Evolutionary conservation across 1,140 invertebrate species (phyloP).

Genomic region (Calephelis virginiensis): DNA sequence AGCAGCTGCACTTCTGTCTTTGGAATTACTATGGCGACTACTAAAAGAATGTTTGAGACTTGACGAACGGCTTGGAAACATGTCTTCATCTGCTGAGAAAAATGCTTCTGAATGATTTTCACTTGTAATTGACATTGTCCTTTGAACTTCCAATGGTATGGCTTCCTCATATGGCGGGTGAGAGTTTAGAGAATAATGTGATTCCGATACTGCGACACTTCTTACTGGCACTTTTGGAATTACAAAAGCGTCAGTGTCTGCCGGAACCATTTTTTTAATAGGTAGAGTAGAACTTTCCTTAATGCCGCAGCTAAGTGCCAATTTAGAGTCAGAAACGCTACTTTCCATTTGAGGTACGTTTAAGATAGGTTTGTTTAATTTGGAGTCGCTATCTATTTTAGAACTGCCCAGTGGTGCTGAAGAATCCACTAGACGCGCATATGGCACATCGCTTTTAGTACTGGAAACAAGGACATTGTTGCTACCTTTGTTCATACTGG

Average conservation of each 20-base stretch:
- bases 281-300: slow-evolving; percentile 54
- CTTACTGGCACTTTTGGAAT: slow-evolving; percentile 62
- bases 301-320: slow-evolving; percentile 79
- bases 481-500: slow-evolving; percentile 75
- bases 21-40: slow-evolving; percentile 67
- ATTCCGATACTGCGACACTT: slow-evolving; percentile 79
- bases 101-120: slow-evolving; percentile 94
- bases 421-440: slow-evolving; percentile 86
- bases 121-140: slow-evolving; percentile 91
- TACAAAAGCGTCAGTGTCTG: slow-evolving; percentile 54
- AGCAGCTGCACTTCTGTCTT: slow-evolving; percentile 59
- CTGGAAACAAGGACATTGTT: slow-evolving; percentile 63
- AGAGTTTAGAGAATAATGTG: slow-evolving; percentile 80
- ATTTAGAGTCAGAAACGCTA: slow-evolving; percentile 89
- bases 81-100: slow-evolving; percentile 94
- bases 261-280: slow-evolving; percentile 45
- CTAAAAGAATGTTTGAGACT: slow-evolving; percentile 82
- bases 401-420: slow-evolving; percentile 67
- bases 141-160: slow-evolving; percentile 81
- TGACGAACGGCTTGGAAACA: slow-evolving; percentile 82
- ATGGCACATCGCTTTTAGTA: slow-evolving; percentile 85
- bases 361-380: slow-evolving; percentile 81
- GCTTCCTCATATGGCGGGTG: slow-evolving; percentile 79
- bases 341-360: slow-evolving; percentile 81
- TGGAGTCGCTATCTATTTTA: slow-evolving; percentile 89